Percentiles rank a stretch among this genome's conserved stretches.
Evolutionary conservation across 2,888 invertebrate species (phyloP).

Genomic region (Amblyteles armatorius): DNA sequence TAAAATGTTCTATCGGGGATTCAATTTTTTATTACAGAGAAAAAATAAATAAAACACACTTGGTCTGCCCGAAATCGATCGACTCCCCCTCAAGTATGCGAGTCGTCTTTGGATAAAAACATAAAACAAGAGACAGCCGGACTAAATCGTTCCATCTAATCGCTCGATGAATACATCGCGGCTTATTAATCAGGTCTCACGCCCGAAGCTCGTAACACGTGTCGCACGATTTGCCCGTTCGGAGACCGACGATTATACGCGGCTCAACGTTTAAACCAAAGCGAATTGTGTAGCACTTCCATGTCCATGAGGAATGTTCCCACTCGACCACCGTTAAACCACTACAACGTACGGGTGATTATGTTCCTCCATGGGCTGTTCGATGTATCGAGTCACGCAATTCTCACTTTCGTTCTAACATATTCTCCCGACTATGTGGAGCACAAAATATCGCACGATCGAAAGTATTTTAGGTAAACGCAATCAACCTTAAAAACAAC

Average conservation of each 20-base stretch:
- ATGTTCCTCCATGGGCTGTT: constrained; percentile 25
- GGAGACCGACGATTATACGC: constrained; percentile 26
- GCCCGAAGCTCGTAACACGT: constrained; percentile 42
- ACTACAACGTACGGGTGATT: constrained; percentile 16
- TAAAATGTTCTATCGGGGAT: neutral
- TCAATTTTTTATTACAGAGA: neutral
- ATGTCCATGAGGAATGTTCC: constrained; percentile 13
- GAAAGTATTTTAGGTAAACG: constrained; percentile 50
- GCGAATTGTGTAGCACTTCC: constrained; percentile 13
- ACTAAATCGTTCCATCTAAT: constrained; percentile 21
- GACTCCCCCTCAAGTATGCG: neutral
- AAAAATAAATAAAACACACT: neutral
- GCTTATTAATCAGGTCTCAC: constrained; percentile 49
- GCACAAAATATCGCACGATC: constrained; percentile 28
- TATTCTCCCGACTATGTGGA: neutral
- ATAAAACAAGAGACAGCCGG: too few species aligned
- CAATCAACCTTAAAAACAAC: constrained; percentile 32
- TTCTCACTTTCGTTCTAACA: neutral
- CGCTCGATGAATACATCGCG: constrained; percentile 10
- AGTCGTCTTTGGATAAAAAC: neutral
- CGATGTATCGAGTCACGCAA: constrained; percentile 55
- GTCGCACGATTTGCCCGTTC: constrained; percentile 26
- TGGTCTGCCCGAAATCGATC: neutral
- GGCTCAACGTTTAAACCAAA: neutral
- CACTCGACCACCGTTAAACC: constrained; percentile 29